Conservation (phyloP, 2,888 invertebrate genomes). For the Volucella bombylans region DNA sequence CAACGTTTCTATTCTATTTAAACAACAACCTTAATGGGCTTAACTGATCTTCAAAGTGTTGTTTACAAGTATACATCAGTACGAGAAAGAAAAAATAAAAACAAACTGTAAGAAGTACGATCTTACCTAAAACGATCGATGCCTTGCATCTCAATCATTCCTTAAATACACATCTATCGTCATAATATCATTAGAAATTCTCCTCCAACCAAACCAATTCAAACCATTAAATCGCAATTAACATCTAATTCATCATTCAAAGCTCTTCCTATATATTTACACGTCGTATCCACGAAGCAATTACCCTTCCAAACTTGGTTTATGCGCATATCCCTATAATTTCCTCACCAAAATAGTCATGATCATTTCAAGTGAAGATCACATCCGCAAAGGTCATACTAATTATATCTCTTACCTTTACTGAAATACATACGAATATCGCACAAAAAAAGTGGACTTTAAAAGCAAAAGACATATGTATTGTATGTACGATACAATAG, state of each 20-base stretch:
- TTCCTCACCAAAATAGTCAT: conserved; percentile 29
- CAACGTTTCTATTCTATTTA: no score
- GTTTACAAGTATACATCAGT: no score
- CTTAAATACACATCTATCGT: not conserved
- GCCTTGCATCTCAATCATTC: not conserved
- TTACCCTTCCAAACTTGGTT: conserved; percentile 58
- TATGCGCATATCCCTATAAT: not conserved
- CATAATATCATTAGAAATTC: conserved; percentile 14
- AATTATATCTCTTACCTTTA: conserved; percentile 52
- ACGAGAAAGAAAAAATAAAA: no score
- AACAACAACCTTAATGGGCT: no score
- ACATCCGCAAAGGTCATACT: conserved; percentile 65
- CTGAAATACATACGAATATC: conserved; percentile 51
- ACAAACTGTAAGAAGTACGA: no score
- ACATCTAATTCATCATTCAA: conserved; percentile 35
- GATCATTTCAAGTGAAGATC: conserved; percentile 57
- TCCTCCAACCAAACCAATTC: conserved; percentile 33
- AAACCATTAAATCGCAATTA: conserved; percentile 51
- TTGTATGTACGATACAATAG: not conserved
- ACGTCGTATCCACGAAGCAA: conserved; percentile 20
- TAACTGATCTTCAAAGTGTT: no score
- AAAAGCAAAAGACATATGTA: not conserved
- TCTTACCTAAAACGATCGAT: not conserved
- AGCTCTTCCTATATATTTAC: conserved; percentile 60
- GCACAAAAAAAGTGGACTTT: conserved; percentile 24